phyloP scores from a whole-genome alignment of 2,888 invertebrate species.

The Rutpela maculata region DNA sequence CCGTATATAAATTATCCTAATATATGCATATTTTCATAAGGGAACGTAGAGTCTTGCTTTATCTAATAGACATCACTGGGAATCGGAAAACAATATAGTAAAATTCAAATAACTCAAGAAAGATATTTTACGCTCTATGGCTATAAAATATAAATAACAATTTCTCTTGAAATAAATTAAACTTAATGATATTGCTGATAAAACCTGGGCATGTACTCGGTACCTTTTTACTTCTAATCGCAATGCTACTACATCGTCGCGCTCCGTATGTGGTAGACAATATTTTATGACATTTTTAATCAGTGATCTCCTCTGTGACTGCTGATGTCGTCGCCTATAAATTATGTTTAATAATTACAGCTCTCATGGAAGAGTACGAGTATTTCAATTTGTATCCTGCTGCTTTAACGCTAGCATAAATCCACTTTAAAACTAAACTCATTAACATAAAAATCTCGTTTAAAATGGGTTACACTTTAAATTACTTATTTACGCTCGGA shows the following conservation, averaged over 20 bases:
- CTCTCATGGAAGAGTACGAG: constrained; percentile 38
- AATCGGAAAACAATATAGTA: background rate
- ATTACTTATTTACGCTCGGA: constrained; percentile 45
- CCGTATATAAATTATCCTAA: too few relatives aligned
- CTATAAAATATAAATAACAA: constrained; percentile 7
- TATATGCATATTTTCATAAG: too few relatives aligned
- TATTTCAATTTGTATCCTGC: constrained; percentile 48
- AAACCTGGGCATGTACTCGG: constrained; percentile 9
- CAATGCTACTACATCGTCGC: background rate
- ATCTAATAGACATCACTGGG: background rate
- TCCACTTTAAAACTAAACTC: constrained; percentile 43
- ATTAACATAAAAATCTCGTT: constrained; percentile 55
- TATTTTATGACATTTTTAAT: constrained; percentile 37
- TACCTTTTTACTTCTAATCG: constrained; percentile 10
- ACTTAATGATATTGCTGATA: constrained; percentile 4
- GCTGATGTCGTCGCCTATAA: constrained; percentile 44
- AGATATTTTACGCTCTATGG: background rate
- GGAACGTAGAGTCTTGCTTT: too few relatives aligned
- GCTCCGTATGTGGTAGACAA: constrained; percentile 29
- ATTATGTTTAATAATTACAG: constrained; percentile 44
- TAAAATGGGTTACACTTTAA: constrained; percentile 50
- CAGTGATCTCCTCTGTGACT: constrained; percentile 32
- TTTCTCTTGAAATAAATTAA: background rate
- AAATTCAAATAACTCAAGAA: background rate
- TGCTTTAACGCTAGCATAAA: constrained; percentile 46